A percentile compares a stretch with the other conserved stretches of the same genome.
These are phyloP conservation scores for Branchinecta lindahli DNA, from an alignment of 1,140 invertebrate species.

Conservation along the genomic window DNA sequence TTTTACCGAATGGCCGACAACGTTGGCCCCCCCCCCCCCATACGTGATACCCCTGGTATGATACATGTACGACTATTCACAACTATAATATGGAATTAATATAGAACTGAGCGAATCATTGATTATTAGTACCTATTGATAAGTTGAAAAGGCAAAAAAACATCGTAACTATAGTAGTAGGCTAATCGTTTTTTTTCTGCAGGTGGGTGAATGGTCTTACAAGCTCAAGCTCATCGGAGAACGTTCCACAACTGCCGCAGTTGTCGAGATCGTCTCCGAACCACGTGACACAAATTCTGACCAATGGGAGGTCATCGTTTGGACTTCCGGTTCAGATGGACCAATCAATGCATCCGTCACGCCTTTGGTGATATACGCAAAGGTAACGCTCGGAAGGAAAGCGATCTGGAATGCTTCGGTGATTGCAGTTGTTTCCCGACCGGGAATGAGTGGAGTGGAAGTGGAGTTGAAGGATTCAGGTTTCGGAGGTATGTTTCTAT, in stretches of 20 bases:
- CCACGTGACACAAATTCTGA: neutral
- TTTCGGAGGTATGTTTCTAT: constrained; percentile 17
- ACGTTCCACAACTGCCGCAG: constrained; percentile 21
- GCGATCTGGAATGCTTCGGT: constrained; percentile 17
- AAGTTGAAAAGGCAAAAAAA: too few relatives aligned
- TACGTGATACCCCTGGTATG: too few relatives aligned
- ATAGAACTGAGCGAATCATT: too few relatives aligned
- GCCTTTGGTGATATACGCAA: constrained; percentile 18
- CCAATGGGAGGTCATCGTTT: neutral
- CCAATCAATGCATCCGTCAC: neutral
- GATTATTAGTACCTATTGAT: too few relatives aligned
- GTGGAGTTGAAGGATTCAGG: constrained; percentile 16
- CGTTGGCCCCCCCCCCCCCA: too few relatives aligned
- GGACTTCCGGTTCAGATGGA: neutral
- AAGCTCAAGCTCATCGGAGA: constrained; percentile 24
- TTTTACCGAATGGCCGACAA: too few relatives aligned
- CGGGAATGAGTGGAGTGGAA: neutral
- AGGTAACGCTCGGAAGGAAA: constrained; percentile 13
- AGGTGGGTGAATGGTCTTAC: constrained; percentile 24
- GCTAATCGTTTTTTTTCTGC: too few relatives aligned
- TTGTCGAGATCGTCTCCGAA: constrained; percentile 25
- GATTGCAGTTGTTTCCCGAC: constrained; percentile 15
- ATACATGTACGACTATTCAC: too few relatives aligned
- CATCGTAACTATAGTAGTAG: too few relatives aligned
- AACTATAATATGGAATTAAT: too few relatives aligned